Base-by-base conservation (phyloP, 2,113 vertebrate species). In the Pandion haliaetus region DNA sequence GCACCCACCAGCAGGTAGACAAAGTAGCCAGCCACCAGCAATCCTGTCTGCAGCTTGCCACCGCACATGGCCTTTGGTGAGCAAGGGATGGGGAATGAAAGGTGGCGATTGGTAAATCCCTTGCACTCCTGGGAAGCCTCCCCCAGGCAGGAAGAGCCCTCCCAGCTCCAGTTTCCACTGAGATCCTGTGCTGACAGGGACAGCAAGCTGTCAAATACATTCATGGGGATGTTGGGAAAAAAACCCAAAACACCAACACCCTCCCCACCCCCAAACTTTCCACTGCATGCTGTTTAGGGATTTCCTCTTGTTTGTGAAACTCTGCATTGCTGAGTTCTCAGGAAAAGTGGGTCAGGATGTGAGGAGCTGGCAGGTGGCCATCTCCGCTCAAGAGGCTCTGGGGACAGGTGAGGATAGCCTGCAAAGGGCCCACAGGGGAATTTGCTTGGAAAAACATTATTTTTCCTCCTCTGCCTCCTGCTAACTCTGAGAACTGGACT, bases 1-100 rank as follows among this genome's bases (percentile, higher is more conserved):
- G 96, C 97, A 34, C 97, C 98, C 61, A 96, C 76, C 50, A 98
- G 49, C 50, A 97, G 80, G 78, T 98, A 98, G 38, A 74, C 3
- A 2, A 98, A 62, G 55, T 97, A 98, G 40, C 94, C 25, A 0
- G 44, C 71, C 67, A 95, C 88, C n/a, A 98, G 90, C 79, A 95
- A 25, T 32, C 42, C 77, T 2, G 81, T 96, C 88, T 96, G 96
- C 74, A 93, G 78, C 80, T 73, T 96, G 67, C 58, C 88, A 42
- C 61, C 63, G 94, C 72, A 62, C 82, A 94, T 95, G 89, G 93
- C 76, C 80, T n/a, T 88, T 28, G 8, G 69, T 28, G 87, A 0
- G 55, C 29, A 55, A 78, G 50, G 44, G 55, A 83, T 0, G 0
- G 10, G 44, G 31, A 70, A 32, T 2, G 25, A 72, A 50, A 57